A percentile compares a stretch with the other conserved stretches of the same genome.
Evolutionary conservation across 2,113 vertebrate species (phyloP).

Genomic region (Protobothrops mucrosquamatus): DNA sequence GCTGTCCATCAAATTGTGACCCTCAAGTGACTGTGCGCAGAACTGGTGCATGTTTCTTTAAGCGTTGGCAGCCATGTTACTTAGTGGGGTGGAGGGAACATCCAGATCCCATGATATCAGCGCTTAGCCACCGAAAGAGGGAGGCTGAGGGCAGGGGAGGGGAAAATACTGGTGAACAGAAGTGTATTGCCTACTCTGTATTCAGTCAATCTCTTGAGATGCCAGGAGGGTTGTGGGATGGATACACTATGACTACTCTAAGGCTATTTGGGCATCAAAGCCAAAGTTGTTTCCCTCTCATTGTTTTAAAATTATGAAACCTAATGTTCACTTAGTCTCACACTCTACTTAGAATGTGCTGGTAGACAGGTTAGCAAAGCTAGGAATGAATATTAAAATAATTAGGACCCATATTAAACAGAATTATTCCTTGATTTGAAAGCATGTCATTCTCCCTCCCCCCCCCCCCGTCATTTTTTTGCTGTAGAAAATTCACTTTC

Average conservation of each 20-base stretch:
- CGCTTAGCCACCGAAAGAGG: not conserved
- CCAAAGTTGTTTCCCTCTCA: not conserved
- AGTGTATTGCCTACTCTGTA: not conserved
- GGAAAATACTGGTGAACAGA: not conserved
- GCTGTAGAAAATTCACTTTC: not conserved
- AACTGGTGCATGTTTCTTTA: not conserved
- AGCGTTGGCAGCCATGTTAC: not conserved
- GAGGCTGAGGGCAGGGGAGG: not conserved
- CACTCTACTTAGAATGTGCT: not conserved
- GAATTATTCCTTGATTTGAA: not conserved
- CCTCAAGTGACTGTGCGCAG: not conserved
- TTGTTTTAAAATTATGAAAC: not conserved
- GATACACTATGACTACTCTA: not conserved
- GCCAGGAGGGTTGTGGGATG: not conserved
- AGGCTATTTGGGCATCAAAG: not conserved
- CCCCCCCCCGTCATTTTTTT: too few relatives aligned
- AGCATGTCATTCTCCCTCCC: not conserved
- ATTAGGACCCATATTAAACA: not conserved
- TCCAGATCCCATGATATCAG: not conserved
- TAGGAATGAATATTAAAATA: not conserved
- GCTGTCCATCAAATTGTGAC: not conserved
- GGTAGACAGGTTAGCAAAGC: not conserved
- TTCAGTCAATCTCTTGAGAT: not conserved
- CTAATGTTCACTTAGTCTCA: not conserved
- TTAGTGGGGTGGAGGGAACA: not conserved